Evolutionary conservation across 2,113 vertebrate species (phyloP).

Genomic region (Alligator mississippiensis): DNA sequence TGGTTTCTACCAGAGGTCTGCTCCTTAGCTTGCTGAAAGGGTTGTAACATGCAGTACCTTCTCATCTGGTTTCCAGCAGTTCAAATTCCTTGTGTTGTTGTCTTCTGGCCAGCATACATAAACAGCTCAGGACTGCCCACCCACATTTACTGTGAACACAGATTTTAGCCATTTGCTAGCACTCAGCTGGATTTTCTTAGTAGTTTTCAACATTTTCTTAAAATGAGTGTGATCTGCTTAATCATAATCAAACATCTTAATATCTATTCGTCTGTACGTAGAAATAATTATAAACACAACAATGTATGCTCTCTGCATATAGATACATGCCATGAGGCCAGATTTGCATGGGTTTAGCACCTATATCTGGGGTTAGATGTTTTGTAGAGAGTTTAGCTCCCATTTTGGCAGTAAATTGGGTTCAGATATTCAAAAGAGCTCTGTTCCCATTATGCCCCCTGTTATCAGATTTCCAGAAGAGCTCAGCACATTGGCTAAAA

Average conservation of each 20-base stretch:
- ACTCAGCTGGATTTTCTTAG: constrained; percentile 52
- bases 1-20: neutral
- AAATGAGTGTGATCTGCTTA: constrained; percentile 55
- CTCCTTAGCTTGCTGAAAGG: neutral
- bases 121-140: constrained; percentile 67
- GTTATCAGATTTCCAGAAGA: neutral
- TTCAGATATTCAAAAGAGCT: neutral
- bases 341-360: fast-evolving
- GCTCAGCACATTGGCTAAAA: neutral
- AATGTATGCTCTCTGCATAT: neutral
- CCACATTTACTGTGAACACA: constrained; percentile 54
- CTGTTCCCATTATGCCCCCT: too few species aligned
- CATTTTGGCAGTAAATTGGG: neutral
- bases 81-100: constrained; percentile 54
- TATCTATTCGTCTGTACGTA: constrained; percentile 46
- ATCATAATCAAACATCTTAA: constrained; percentile 54
- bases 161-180: constrained; percentile 54
- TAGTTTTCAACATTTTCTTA: constrained; percentile 61
- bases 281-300: neutral
- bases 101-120: constrained; percentile 69
- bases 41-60: constrained; percentile 38
- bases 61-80: constrained; percentile 77
- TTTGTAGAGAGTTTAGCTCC: neutral
- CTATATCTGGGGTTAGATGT: fast-evolving
- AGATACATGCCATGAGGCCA: fast-evolving